Evolutionary conservation across 2,888 invertebrate genomes (phyloP).

Genomic region (Eurois occulta): DNA sequence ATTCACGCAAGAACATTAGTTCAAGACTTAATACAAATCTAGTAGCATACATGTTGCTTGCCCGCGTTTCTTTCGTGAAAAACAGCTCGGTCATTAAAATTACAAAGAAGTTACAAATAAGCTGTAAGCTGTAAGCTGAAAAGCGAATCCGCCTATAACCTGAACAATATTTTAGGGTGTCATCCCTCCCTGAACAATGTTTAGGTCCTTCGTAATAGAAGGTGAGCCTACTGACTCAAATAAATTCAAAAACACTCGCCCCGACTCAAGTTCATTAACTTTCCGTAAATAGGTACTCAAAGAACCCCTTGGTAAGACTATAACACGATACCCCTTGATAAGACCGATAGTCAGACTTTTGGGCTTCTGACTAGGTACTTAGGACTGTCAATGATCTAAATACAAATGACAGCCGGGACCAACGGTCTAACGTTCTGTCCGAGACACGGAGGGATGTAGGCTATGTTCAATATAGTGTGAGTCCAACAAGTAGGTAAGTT

Average conservation of each 20-base stretch:
- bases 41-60: slow-evolving; percentile 6
- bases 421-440: background rate
- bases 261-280: background rate
- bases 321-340: background rate
- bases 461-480: background rate
- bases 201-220: background rate
- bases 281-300: background rate
- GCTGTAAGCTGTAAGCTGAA: background rate
- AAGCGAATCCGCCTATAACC: background rate
- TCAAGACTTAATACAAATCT: slow-evolving; percentile 15
- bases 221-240: background rate
- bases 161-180: background rate
- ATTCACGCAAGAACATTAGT: slow-evolving; percentile 31
- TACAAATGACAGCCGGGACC: background rate
- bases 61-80: slow-evolving; percentile 10
- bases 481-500: slow-evolving; percentile 5
- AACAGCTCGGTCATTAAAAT: background rate
- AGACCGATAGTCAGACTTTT: background rate
- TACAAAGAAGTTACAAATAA: slow-evolving; percentile 15
- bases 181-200: no score
- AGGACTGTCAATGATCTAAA: background rate
- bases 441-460: background rate
- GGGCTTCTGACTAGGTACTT: background rate
- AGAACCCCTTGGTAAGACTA: background rate
- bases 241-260: background rate